Percentiles rank a stretch among this genome's conserved stretches.
These are phyloP conservation scores for Elaphurus davidianus DNA, from an alignment of 2,113 vertebrate species.

Conservation along the genomic window DNA sequence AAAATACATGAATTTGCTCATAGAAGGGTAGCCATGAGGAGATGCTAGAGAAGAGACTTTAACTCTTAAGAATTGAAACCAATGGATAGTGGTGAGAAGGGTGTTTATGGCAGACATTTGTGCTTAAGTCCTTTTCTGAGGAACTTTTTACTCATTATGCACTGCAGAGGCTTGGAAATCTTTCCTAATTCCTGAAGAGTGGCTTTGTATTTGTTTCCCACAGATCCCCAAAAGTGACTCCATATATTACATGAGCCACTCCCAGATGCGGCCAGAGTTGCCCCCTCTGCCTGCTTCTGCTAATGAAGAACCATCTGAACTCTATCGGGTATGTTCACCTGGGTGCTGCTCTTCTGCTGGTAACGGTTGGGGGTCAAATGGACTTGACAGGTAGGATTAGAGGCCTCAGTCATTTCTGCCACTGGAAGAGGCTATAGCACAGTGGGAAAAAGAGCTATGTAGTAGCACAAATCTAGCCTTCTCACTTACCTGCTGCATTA, in stretches of 20 bases:
- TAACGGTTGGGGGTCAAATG: background rate
- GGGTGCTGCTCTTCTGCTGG: background rate
- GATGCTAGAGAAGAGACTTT: background rate
- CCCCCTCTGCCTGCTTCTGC: conserved; percentile 63
- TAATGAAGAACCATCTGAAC: conserved; percentile 74
- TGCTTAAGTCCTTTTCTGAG: background rate
- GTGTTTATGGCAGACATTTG: background rate
- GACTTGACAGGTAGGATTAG: background rate
- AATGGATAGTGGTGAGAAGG: background rate
- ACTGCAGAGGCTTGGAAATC: background rate
- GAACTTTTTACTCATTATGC: background rate
- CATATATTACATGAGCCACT: conserved; percentile 79
- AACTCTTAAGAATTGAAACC: background rate
- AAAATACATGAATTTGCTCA: background rate
- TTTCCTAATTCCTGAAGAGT: conserved; percentile 14
- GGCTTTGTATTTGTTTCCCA: conserved; percentile 39
- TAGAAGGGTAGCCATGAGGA: background rate
- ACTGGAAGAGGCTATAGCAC: background rate
- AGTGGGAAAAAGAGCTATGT: background rate
- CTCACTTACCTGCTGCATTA: background rate
- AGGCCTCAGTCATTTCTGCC: background rate
- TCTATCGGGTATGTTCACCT: conserved; percentile 81
- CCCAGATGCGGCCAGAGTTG: conserved; percentile 56
- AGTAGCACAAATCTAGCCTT: background rate
- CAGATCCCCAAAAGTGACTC: conserved; percentile 76